Evolutionary conservation across 92 coral and sea anemone species (phyloP), one percentile per base, ranked within the genome.

Genomic region (Scolanthus callimorphus): DNA sequence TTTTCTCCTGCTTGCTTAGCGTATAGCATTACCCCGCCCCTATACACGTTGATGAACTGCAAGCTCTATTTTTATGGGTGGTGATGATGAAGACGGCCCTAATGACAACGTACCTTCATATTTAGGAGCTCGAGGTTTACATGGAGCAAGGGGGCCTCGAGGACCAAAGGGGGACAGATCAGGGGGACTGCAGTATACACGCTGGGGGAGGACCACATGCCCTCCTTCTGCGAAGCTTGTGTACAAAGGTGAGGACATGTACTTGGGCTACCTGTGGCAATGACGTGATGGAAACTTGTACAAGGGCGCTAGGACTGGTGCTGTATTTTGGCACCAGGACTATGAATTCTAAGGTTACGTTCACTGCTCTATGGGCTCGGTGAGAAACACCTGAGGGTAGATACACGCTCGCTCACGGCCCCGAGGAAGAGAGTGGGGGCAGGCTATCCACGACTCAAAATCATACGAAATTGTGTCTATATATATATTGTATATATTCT

Each of bases 171-270:
- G 58, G 11, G 71, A 54, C 25, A 62, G 9, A n/a, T 44, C 69
- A 39, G 86, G 76, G 27, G 86, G 75, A 17, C 52, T 73, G 27
- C 52, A 64, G 29, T 80, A 80, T 20, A 22, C 53, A 41, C 74
- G 86, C 15, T 80, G 86, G 86, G 86, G 86, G 19, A 59, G 76
- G 34, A 64, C 76, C 41, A 73, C 57, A 22, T 80, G 86, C 44
- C 81, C 69, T 4, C 57, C 65, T 13, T 62, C 49, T 51, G 49
- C 75, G n/a, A 49, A 11, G 37, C 53, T 72, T 31, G 81, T 80
- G 4, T 80, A 73, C 57, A 60, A 70, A 65, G 86, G 86, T 73
- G 11, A 55, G 43, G 43, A 34, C 9, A 34, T 6, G 6, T 34
- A 6, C 15, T n/a, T n/a, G n/a, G n/a, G n/a, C n/a, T n/a, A n/a